Conservation (phyloP, 1,140 invertebrate genomes). For the Nephotettix cincticeps region DNA sequence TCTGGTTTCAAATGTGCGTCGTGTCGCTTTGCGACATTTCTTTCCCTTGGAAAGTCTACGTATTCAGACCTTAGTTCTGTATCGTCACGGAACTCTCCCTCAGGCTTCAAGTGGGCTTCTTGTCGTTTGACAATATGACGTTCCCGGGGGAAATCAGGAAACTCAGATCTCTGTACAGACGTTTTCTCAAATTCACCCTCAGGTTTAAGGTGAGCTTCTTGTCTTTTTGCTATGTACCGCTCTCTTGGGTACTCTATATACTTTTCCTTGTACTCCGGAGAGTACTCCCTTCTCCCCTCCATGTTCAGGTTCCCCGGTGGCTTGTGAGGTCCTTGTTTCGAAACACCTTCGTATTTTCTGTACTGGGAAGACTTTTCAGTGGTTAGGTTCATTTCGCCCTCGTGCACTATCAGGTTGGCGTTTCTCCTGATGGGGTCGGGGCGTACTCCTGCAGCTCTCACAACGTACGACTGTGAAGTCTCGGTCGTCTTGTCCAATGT, state of each 20-base stretch:
- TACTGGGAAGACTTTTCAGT: slow-evolving; percentile 28
- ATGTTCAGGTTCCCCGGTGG: slow-evolving; percentile 21
- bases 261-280: slow-evolving; percentile 33
- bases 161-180: slow-evolving; percentile 23
- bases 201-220: slow-evolving; percentile 27
- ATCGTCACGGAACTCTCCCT: slow-evolving; percentile 27
- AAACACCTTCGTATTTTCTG: neutral
- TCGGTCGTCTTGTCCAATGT: slow-evolving; percentile 31
- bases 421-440: slow-evolving; percentile 4
- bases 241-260: slow-evolving; percentile 33
- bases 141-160: slow-evolving; percentile 30
- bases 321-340: neutral
- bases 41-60: slow-evolving; percentile 25
- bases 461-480: slow-evolving; percentile 32
- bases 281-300: slow-evolving; percentile 24
- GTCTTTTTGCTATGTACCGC: slow-evolving; percentile 26
- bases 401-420: slow-evolving; percentile 24
- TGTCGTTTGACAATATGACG: slow-evolving; percentile 25
- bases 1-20: slow-evolving; percentile 34
- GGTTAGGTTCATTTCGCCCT: slow-evolving; percentile 17
- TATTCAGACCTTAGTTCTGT: slow-evolving; percentile 32
- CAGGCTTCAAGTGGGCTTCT: slow-evolving; percentile 28
- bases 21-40: slow-evolving; percentile 24
- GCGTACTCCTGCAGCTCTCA: neutral
- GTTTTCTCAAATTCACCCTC: slow-evolving; percentile 31